Conservation (phyloP, 2,888 invertebrate genomes). For the Standfussiana lucernea region DNA sequence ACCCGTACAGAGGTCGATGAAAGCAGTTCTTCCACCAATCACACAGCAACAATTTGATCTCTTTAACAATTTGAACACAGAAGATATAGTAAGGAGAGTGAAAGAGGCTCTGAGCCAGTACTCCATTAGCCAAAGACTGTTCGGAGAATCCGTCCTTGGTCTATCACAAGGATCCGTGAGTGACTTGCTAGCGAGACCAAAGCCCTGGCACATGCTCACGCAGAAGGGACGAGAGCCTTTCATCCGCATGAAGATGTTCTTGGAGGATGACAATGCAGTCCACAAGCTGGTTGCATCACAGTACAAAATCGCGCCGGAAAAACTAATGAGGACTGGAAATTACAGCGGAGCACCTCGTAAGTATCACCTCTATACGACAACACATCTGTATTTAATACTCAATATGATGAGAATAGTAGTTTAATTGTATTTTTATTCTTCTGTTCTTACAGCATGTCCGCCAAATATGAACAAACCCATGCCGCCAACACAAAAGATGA, state of each 20-base stretch:
- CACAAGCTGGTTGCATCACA: conserved; percentile 98
- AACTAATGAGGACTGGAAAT: conserved; percentile 98
- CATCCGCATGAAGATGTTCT: conserved; percentile 99
- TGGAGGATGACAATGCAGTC: conserved; percentile 98
- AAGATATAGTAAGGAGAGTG: conserved; percentile 99
- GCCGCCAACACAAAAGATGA: conserved; percentile 95
- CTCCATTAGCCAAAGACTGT: conserved; percentile 99
- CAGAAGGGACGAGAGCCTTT: conserved; percentile 99
- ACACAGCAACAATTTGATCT: conserved; percentile 99
- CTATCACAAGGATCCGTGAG: conserved; percentile 99
- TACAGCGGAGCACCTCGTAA: conserved; percentile 96
- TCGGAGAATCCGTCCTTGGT: conserved; percentile 99
- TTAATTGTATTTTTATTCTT: conserved; percentile 59
- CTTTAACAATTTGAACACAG: conserved; percentile 99
- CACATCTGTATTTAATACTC: neutral
- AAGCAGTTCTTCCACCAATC: conserved; percentile 99
- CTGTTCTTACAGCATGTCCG: conserved; percentile 90
- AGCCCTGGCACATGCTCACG: conserved; percentile 99
- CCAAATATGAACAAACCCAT: conserved; percentile 93
- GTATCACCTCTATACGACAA: conserved; percentile 79
- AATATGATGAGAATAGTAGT: conserved; percentile 36
- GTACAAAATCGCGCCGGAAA: conserved; percentile 99
- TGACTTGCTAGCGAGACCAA: conserved; percentile 98
- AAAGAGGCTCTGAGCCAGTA: conserved; percentile 98
- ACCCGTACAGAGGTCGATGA: conserved; percentile 96